Evolutionary conservation across 2,888 invertebrate genomes (phyloP), one percentile per base, ranked within the genome.

Genomic region (Poecilobothrus nobilitatus): DNA sequence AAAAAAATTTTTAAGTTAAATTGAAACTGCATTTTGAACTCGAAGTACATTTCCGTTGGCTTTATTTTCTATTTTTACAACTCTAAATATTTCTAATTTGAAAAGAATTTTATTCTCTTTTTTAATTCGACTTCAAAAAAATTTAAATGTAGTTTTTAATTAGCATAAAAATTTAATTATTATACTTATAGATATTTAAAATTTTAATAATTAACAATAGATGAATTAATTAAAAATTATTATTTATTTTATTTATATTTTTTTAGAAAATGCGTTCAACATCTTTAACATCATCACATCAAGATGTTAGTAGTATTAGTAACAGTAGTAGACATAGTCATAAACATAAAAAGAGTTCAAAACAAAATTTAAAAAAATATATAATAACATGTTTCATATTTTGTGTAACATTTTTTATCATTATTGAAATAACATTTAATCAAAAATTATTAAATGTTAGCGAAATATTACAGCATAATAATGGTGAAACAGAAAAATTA

Each of bases 331-430:
- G 18, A 18, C 53, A 53, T 18, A 15, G 15, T 18, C 53, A 53
- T 53, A 41, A 41, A 15, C 41, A 41, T 41, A 53, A 53, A 53
- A 53, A 53, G 18, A 6, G 53, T 53, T 18, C 53, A 18, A 53
- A 53, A 53, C 53, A 53, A 53, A 53, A 53, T 53, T 53, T 53
- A 53, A 53, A 53, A 53, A 53, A 53, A 53, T 53, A n/a, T 53
- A 53, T 53, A 18, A 53, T 53, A 53, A 53, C 53, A 18, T 53
- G 53, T 53, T 53, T 53, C n/a, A 53, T 53, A 53, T 53, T 53
- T n/a, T 53, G 53, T 53, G 15, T 53, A 53, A 53, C 53, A 53
- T 53, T 53, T 53, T 53, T 53, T 18, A 18, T 53, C 15, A 18
- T 53, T 12, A 53, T 53, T 53, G 53, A 53, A 53, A 53, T 53